Evolutionary conservation across 2,888 invertebrate genomes (phyloP), one percentile per base, ranked within the genome.

Genomic region (Carcina quercana): DNA sequence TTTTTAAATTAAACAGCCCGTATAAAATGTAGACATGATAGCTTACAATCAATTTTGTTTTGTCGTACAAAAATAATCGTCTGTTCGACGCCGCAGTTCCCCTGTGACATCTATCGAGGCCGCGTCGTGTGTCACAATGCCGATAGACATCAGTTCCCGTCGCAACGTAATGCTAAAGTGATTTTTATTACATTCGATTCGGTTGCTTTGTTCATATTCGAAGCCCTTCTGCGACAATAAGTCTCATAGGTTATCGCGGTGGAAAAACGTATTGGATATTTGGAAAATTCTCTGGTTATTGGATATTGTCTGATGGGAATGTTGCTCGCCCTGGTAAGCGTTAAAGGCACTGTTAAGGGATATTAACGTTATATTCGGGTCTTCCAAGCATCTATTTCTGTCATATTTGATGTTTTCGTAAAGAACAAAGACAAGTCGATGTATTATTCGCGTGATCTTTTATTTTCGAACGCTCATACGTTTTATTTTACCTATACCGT

Each of bases 131-230:
- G 74, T 79, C 76, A 73, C 69, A 71, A 63, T 66, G 66, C 60
- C 73, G 72, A 74, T 74, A 76, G 70, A 76, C 75, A 79, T 79
- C 79, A 73, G 74, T 79, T 66, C 65, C 67, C 67, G 76, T 78
- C 80, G 63, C 59, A 59, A 63, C 61, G 71, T 69, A 70, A 75
- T 71, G 66, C 68, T 74, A 68, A 79, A 80, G 79, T 79, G 79
- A 80, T 80, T 82, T 76, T 82, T 82, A 82, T 80, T 74, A 75
- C 74, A 70, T 79, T 79, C 72, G 76, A 74, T 76, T 72, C 75
- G 75, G 70, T 74, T 70, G 78, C 75, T 78, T 76, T 75, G 74
- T 76, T 75, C 73, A 68, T 73, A 70, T 70, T 67, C 58, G 48
- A 55, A 54, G 53, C 59, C 61, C 56, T 65, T 59, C 53, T 56